Percentiles rank a stretch among this genome's conserved stretches.
Conservation (phyloP, 2,797 vertebrate genomes). For the Ctenopoma multispine region DNA sequence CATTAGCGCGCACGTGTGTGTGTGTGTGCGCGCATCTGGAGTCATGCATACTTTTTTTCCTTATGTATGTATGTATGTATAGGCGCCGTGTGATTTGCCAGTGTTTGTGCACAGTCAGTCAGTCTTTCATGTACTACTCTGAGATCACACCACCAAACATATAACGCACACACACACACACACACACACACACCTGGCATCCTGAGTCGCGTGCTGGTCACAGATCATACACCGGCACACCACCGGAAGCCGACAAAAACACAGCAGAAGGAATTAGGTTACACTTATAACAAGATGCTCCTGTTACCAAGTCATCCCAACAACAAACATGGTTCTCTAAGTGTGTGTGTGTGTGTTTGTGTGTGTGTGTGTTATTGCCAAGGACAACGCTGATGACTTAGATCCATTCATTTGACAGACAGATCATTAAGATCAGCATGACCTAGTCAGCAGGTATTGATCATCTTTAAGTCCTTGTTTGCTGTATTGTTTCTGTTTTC, state of each 20-base stretch:
- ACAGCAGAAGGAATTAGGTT: slow-evolving; percentile 53
- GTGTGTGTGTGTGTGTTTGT: too few species aligned
- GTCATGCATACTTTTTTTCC: slow-evolving; percentile 9
- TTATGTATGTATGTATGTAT: background rate
- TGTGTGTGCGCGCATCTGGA: slow-evolving; percentile 20
- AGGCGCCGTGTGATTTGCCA: slow-evolving; percentile 54
- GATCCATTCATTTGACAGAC: slow-evolving; percentile 52
- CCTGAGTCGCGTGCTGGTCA: slow-evolving; percentile 43
- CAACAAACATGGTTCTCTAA: slow-evolving; percentile 32
- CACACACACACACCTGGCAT: slow-evolving; percentile 4
- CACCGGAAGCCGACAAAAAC: slow-evolving; percentile 58
- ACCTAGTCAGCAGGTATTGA: slow-evolving; percentile 63
- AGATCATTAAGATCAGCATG: slow-evolving; percentile 46
- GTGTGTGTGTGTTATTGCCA: slow-evolving; percentile 40
- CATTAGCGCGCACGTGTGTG: slow-evolving; percentile 23
- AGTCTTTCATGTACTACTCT: slow-evolving; percentile 57
- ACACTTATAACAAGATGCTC: slow-evolving; percentile 40
- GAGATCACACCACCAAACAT: slow-evolving; percentile 28
- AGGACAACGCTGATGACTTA: slow-evolving; percentile 66
- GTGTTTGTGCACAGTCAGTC: slow-evolving; percentile 63
- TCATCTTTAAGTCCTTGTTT: slow-evolving; percentile 16
- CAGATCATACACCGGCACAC: background rate
- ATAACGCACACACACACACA: background rate
- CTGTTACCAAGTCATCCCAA: slow-evolving; percentile 43
- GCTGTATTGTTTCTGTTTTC: too few species aligned